A percentile compares a stretch with the other conserved stretches of the same genome.
Conservation (phyloP, 1,140 invertebrate genomes). For the Anoplolepis gracilipes region DNA sequence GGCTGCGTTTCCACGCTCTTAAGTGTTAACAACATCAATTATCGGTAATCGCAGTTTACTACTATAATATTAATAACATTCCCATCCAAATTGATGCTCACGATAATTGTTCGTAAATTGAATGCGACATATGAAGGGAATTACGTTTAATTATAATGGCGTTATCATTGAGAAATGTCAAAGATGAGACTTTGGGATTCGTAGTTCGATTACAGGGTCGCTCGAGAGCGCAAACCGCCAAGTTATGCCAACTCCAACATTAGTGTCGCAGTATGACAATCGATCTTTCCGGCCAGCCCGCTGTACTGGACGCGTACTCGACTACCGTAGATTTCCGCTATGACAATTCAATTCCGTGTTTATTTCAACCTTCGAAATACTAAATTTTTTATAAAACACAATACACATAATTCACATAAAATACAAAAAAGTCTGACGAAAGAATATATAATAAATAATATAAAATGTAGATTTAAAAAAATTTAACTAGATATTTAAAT, state of each 20-base stretch:
- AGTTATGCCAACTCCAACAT: conserved; percentile 78
- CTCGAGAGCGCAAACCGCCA: conserved; percentile 63
- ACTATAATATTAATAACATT: conserved; percentile 20
- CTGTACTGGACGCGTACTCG: conserved; percentile 62
- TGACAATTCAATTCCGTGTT: conserved; percentile 40
- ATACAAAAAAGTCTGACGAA: neutral
- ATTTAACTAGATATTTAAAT: neutral
- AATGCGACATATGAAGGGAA: neutral
- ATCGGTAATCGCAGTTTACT: conserved; percentile 24
- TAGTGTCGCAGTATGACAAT: conserved; percentile 82
- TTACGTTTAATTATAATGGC: neutral
- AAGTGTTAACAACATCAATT: conserved; percentile 39
- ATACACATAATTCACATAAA: too few relatives aligned
- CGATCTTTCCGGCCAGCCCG: conserved; percentile 73
- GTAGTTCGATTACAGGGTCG: conserved; percentile 60
- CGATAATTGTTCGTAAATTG: neutral
- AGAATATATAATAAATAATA: neutral
- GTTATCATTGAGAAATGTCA: neutral
- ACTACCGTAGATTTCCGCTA: conserved; percentile 54
- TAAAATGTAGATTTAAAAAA: neutral
- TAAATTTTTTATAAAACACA: neutral
- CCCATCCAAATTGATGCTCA: neutral
- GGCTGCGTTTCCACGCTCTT: conserved; percentile 33
- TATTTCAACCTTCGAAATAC: neutral
- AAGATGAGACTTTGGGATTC: conserved; percentile 33